Percentiles rank a stretch among this genome's conserved stretches.
phyloP scores from a whole-genome alignment of 2,888 invertebrate genomes.

The Ectemnius cavifrons region DNA sequence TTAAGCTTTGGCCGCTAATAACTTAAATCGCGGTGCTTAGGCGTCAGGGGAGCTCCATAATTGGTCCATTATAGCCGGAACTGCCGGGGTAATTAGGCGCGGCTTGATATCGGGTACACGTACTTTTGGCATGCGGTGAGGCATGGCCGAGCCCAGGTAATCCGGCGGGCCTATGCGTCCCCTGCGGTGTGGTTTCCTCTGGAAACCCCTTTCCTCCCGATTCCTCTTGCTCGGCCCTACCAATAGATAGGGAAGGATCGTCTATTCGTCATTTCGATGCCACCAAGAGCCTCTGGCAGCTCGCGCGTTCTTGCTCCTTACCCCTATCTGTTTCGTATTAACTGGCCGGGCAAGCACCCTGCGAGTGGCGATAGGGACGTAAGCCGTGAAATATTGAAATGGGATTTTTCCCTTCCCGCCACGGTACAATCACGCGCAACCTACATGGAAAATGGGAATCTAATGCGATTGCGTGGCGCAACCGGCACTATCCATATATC shows the following conservation, averaged over 20 bases:
- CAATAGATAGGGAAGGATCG: slow-evolving; percentile 16
- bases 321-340: slow-evolving; percentile 53
- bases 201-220: slow-evolving; percentile 12
- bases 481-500: not conserved
- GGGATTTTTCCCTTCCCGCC: slow-evolving; percentile 55
- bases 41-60: slow-evolving; percentile 47
- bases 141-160: slow-evolving; percentile 50
- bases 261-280: slow-evolving; percentile 56
- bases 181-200: slow-evolving; percentile 37
- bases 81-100: slow-evolving; percentile 50
- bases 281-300: slow-evolving; percentile 32
- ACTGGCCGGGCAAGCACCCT: slow-evolving; percentile 38
- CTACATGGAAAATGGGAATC: slow-evolving; percentile 51
- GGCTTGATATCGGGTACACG: slow-evolving; percentile 58
- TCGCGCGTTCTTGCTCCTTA: slow-evolving; percentile 12
- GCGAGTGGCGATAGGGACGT: slow-evolving; percentile 57
- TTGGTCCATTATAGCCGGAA: slow-evolving; percentile 46
- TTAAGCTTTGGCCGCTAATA: slow-evolving; percentile 37
- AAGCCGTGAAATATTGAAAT: slow-evolving; percentile 67
- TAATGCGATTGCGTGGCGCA: slow-evolving; percentile 52
- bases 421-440: slow-evolving; percentile 19
- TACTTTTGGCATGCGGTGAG: slow-evolving; percentile 61
- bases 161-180: slow-evolving; percentile 43
- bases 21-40: slow-evolving; percentile 36
- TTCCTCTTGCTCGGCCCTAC: slow-evolving; percentile 23